Evolutionary conservation across 2,888 invertebrate species (phyloP).

Genomic region (Drosophila macrospina): DNA sequence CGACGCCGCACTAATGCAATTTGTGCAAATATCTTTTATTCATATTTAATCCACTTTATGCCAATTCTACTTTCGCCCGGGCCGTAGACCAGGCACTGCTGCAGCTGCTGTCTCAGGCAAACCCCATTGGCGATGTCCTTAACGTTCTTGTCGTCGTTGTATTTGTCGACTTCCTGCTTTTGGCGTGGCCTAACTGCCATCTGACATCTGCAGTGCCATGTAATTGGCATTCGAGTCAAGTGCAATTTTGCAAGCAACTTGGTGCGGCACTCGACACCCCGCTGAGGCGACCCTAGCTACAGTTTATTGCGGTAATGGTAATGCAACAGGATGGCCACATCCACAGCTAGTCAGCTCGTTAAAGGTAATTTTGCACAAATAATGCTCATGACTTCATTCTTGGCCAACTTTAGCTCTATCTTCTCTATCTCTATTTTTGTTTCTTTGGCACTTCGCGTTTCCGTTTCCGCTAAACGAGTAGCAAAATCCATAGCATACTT

Average conservation of each 20-base stretch:
- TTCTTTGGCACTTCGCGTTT: slow-evolving; percentile 42
- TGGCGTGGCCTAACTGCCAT: slow-evolving; percentile 52
- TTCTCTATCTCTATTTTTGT: slow-evolving; percentile 3
- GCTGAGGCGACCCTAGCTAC: slow-evolving; percentile 37
- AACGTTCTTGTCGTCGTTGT: slow-evolving; percentile 30
- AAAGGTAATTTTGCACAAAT: slow-evolving; percentile 81
- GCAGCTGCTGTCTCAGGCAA: neutral
- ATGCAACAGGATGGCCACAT: slow-evolving; percentile 71
- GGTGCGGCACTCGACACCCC: slow-evolving; percentile 46
- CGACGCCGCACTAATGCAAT: slow-evolving; percentile 67
- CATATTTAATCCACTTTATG: slow-evolving; percentile 78
- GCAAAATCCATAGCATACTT: slow-evolving; percentile 41
- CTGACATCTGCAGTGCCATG: slow-evolving; percentile 75
- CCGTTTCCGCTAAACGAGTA: slow-evolving; percentile 41
- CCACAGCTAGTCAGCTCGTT: slow-evolving; percentile 76
- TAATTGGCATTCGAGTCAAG: slow-evolving; percentile 80
- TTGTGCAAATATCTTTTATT: slow-evolving; percentile 77
- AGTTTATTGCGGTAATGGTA: slow-evolving; percentile 81
- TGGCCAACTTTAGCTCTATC: slow-evolving; percentile 7
- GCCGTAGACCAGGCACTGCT: neutral
- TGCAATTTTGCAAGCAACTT: slow-evolving; percentile 75
- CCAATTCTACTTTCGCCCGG: slow-evolving; percentile 56
- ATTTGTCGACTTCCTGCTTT: slow-evolving; percentile 37
- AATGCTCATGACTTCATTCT: slow-evolving; percentile 73
- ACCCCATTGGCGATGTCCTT: slow-evolving; percentile 20